A percentile compares a stretch with the other conserved stretches of the same genome.
Evolutionary conservation across 2,888 invertebrate species (phyloP).

Genomic region (Magallana nippona): DNA sequence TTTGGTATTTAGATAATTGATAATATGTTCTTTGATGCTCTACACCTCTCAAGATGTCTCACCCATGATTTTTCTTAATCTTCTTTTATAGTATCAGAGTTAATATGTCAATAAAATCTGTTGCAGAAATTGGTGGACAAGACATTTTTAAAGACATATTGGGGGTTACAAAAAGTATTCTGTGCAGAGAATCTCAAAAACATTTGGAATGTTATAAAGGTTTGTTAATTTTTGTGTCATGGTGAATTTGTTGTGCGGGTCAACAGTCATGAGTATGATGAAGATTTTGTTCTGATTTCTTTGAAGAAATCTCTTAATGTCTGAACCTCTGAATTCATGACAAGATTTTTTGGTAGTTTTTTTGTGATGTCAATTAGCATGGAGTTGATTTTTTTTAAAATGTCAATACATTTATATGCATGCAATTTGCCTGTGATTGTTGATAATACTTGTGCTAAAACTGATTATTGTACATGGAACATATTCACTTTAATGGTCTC

Average conservation of each 20-base stretch:
- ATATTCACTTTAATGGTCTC: no score
- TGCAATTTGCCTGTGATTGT: not conserved
- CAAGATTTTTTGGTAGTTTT: not conserved
- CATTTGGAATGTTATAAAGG: constrained; percentile 56
- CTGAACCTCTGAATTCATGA: constrained; percentile 28
- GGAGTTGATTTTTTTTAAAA: no score
- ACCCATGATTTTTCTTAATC: not conserved
- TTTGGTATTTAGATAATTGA: not conserved
- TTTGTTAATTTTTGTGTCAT: constrained; percentile 44
- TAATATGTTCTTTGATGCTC: not conserved
- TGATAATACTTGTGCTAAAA: no score
- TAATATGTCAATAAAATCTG: not conserved
- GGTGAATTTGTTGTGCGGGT: not conserved
- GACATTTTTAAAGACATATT: constrained; percentile 65
- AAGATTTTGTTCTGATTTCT: constrained; percentile 20
- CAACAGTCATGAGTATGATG: constrained; percentile 15
- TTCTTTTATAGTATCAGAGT: no score
- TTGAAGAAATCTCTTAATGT: constrained; percentile 9
- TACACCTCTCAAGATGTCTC: not conserved
- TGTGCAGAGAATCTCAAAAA: constrained; percentile 55
- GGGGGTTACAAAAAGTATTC: constrained; percentile 59
- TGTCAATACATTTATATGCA: not conserved
- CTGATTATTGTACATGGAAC: no score
- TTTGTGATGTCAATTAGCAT: no score
- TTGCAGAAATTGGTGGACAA: constrained; percentile 62